Percentiles rank a stretch among this genome's conserved stretches.
Evolutionary conservation across 2,888 invertebrate species (phyloP).

Genomic region (Leptopterna dolabrata): DNA sequence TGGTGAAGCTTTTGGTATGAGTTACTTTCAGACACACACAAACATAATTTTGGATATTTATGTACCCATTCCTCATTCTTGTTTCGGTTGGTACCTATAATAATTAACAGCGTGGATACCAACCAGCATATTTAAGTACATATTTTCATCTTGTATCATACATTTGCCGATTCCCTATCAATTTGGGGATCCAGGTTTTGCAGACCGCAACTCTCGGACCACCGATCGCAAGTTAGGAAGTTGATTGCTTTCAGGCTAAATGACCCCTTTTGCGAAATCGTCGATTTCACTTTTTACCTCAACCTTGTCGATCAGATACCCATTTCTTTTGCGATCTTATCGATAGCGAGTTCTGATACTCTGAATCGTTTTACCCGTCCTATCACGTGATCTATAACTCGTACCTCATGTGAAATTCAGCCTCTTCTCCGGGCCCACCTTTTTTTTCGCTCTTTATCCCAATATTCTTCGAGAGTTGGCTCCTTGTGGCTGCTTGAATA

Average conservation of each 20-base stretch:
- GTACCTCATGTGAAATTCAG: no score
- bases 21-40: no score
- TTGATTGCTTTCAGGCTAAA: neutral
- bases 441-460: no score
- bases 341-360: neutral
- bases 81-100: no score
- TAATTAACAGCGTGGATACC: no score
- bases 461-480: neutral
- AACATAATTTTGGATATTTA: no score
- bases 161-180: neutral
- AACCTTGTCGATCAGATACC: neutral
- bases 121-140: no score
- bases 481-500: neutral
- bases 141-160: neutral
- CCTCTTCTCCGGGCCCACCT: no score
- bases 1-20: no score
- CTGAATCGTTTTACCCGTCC: neutral
- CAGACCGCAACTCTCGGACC: neutral
- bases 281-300: neutral
- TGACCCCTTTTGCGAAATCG: neutral
- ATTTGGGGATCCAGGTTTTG: neutral
- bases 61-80: no score
- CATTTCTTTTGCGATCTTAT: neutral
- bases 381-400: neutral
- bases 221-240: neutral